phyloP scores from a whole-genome alignment of 2,888 invertebrate genomes.

The Eristalis pertinax region DNA sequence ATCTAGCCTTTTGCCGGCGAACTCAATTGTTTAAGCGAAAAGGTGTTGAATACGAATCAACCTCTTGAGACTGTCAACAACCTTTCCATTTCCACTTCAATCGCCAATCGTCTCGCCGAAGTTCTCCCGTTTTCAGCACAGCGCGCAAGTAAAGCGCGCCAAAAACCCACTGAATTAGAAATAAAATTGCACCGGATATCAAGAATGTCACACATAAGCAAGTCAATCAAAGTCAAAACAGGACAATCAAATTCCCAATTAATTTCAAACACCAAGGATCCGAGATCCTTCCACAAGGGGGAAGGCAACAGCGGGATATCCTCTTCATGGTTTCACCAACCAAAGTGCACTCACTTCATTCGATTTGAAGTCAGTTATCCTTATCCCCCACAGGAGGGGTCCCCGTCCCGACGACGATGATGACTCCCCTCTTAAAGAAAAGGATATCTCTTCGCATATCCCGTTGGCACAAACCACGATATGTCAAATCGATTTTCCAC shows the following conservation, averaged over 20 bases:
- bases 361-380: slow-evolving; percentile 20
- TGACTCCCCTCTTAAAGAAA: slow-evolving; percentile 21
- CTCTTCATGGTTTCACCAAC: slow-evolving; percentile 59
- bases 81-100: slow-evolving; percentile 10
- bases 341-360: slow-evolving; percentile 48
- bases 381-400: slow-evolving; percentile 59
- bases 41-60: slow-evolving; percentile 14
- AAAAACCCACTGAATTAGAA: slow-evolving; percentile 52
- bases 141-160: slow-evolving; percentile 24
- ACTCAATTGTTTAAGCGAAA: neutral
- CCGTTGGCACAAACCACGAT: slow-evolving; percentile 60
- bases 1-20: neutral
- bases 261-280: slow-evolving; percentile 70
- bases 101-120: neutral
- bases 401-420: neutral
- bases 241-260: slow-evolving; percentile 70
- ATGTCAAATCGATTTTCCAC: slow-evolving; percentile 69
- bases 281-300: slow-evolving; percentile 35
- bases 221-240: slow-evolving; percentile 71
- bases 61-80: neutral
- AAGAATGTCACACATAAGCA: slow-evolving; percentile 55
- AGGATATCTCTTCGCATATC: slow-evolving; percentile 17
- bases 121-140: too few relatives aligned
- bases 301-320: slow-evolving; percentile 59
- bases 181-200: neutral